Base-by-base conservation (phyloP, 2,888 invertebrate species). In the Eubasilissa splendida region DNA sequence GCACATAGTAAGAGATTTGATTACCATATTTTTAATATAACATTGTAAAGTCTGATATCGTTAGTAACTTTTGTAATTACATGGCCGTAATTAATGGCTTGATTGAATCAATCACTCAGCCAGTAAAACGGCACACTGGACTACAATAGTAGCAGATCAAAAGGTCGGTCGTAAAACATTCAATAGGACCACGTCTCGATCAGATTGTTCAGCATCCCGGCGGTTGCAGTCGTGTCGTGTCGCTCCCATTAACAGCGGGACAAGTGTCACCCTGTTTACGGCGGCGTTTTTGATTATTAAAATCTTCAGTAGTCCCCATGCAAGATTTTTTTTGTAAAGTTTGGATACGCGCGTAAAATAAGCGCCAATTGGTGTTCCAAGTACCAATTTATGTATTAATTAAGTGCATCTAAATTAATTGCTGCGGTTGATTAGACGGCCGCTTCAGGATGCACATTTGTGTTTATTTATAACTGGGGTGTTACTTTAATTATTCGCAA, bases 101-200 rank as follows among this genome's bases (percentile, higher is more conserved):
- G 14, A 68, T 52, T n/a, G 53, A 68, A 68, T 50, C 53, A 53
- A 14, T 68, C 52, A 12, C 11, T 33, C 50, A 14, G 33, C 31
- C 63, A 33, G 22, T 63, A 63, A 63, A 63, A 63, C 22, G 22
- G 8, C 31, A 31, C 63, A 10, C 63, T 63, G 22, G 31, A 63
- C 63, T 63, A 33, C 7, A 31, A 12, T 54, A 31, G 71, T n/a
- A 71, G 54, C 71, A 10, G 56, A 68, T 68, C 68, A 68, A 71
- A 71, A 71, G 71, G 71, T 71, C 56, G 33, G 31, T 56, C 71
- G 71, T 71, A 71, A 68, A 71, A 71, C 71, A 71, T 52, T 56
- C 71, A 56, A 71, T 56, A 54, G 56, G 22, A 33, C 31, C 56
- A 71, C 71, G 31, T 71, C 71, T 56, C 31, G 71, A 71, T 71